phyloP scores from a whole-genome alignment of 2,888 invertebrate species.

The Ganaspis brasiliensis region DNA sequence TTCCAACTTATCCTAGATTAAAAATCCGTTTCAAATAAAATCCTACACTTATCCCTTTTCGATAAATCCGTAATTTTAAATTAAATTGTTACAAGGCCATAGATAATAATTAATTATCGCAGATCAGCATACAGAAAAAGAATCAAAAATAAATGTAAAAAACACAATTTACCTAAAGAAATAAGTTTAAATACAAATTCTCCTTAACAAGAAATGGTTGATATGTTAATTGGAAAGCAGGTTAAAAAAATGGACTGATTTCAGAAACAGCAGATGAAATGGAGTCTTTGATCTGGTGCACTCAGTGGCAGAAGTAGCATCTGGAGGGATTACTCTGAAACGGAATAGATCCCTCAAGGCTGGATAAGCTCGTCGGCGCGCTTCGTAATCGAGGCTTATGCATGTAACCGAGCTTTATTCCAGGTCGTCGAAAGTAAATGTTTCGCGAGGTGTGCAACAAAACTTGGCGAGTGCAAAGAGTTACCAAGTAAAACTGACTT shows the following conservation, averaged over 20 bases:
- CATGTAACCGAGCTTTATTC: slow-evolving; percentile 37
- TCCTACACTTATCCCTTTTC: too few relatives aligned
- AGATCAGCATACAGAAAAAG: too few relatives aligned
- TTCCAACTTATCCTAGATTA: too few relatives aligned
- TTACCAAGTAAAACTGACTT: slow-evolving; percentile 38
- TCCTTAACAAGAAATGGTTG: too few relatives aligned
- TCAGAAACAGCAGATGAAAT: slow-evolving; percentile 15
- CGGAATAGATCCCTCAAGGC: slow-evolving; percentile 38
- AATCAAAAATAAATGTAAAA: too few relatives aligned
- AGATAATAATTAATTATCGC: too few relatives aligned
- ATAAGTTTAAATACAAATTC: too few relatives aligned
- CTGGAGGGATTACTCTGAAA: slow-evolving; percentile 27
- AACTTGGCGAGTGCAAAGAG: slow-evolving; percentile 59
- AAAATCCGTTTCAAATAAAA: too few relatives aligned
- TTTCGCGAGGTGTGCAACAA: slow-evolving; percentile 45
- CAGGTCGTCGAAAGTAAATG: slow-evolving; percentile 24
- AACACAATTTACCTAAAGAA: too few relatives aligned
- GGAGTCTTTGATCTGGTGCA: not conserved
- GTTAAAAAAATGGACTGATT: not conserved
- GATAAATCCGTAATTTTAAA: too few relatives aligned
- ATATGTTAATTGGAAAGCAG: too few relatives aligned
- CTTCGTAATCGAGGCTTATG: slow-evolving; percentile 40
- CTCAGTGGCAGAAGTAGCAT: slow-evolving; percentile 29
- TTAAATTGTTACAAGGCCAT: too few relatives aligned
- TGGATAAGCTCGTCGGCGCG: slow-evolving; percentile 40